Conservation (phyloP, 2,888 invertebrate genomes). For the Sinopyrophorus schimmeli region DNA sequence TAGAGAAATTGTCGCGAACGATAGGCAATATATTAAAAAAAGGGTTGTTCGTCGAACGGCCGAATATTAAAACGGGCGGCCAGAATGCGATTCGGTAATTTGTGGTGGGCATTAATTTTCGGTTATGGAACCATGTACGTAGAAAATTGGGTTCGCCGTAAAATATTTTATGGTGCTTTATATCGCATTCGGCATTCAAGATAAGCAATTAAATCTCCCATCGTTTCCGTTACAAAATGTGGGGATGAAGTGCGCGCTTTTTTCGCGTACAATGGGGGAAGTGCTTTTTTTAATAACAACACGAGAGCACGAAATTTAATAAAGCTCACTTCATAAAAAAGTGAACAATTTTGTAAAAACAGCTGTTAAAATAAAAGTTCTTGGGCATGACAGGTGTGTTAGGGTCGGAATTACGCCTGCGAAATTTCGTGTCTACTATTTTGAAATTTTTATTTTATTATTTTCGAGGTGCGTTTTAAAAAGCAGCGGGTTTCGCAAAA, state of each 20-base stretch:
- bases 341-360: conserved; percentile 12
- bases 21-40: no score
- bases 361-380: conserved; percentile 9
- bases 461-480: no score
- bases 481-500: no score
- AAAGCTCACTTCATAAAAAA: conserved; percentile 13
- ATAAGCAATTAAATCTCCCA: conserved; percentile 13
- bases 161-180: conserved; percentile 8
- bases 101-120: conserved; percentile 11
- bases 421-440: no score
- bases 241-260: not conserved
- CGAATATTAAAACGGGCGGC: conserved; percentile 8
- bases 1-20: no score
- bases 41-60: not conserved
- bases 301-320: conserved; percentile 16
- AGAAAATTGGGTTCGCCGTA: not conserved
- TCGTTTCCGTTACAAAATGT: conserved; percentile 7
- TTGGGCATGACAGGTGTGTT: conserved; percentile 8
- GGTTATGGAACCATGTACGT: conserved; percentile 7
- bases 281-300: conserved; percentile 8
- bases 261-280: not conserved
- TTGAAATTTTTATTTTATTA: no score
- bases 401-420: no score
- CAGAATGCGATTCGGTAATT: conserved; percentile 9
- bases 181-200: conserved; percentile 12